These are phyloP conservation scores for Mesocentrotus franciscanus DNA, from an alignment of 53 echinoderm and acorn worm genomes.

Conservation along the genomic window DNA sequence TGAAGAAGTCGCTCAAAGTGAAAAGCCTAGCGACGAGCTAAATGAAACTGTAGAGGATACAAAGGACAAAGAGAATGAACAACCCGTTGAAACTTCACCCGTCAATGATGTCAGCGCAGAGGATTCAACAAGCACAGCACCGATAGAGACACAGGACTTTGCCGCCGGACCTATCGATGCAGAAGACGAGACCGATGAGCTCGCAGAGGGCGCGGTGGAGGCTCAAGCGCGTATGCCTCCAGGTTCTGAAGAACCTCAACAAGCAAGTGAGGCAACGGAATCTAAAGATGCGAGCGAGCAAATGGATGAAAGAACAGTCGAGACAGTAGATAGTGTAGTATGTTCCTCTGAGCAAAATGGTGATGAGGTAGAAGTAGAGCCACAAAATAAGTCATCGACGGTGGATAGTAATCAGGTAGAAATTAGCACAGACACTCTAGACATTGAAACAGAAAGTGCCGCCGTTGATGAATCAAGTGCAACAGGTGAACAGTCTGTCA, in stretches of 20 bases:
- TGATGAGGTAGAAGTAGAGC: background rate
- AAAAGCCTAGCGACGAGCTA: conserved; percentile 4
- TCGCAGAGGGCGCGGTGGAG: background rate
- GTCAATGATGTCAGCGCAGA: background rate
- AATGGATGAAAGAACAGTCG: conserved; percentile 30
- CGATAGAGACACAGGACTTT: conserved; percentile 30
- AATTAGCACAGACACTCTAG: conserved; percentile 35
- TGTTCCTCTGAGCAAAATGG: background rate
- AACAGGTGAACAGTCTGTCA: background rate
- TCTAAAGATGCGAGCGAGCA: background rate
- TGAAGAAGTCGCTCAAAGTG: conserved; percentile 21
- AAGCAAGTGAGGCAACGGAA: background rate
- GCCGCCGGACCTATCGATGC: conserved; percentile 54
- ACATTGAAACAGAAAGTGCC: conserved; percentile 8
- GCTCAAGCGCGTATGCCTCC: conserved; percentile 44
- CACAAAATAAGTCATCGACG: background rate
- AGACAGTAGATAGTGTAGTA: background rate
- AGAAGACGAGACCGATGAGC: conserved; percentile 1
- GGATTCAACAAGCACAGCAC: background rate
- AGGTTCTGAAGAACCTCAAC: background rate
- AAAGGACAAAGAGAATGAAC: conserved; percentile 5
- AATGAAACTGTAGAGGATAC: background rate
- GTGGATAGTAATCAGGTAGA: background rate
- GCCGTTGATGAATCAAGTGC: background rate
- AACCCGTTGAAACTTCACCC: background rate